Conservation (phyloP, 2,888 invertebrate species). For the Scaptomyza polygonia region DNA sequence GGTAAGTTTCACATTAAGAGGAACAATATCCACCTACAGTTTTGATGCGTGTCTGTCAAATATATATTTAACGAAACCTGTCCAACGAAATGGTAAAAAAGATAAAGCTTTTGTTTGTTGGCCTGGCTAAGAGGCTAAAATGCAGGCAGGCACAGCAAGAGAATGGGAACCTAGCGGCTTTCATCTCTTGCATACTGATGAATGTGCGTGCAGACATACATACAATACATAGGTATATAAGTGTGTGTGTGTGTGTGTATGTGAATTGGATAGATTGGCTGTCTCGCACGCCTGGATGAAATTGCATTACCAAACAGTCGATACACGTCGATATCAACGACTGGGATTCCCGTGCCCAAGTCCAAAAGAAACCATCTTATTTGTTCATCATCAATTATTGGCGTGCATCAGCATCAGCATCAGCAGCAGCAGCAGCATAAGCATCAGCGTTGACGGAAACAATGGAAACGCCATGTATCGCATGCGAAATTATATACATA, state of each 20-base stretch:
- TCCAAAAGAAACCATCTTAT: constrained; percentile 77
- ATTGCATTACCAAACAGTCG: constrained; percentile 73
- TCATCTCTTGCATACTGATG: constrained; percentile 76
- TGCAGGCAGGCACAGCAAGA: constrained; percentile 7
- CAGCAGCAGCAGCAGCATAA: constrained; percentile 35
- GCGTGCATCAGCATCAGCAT: constrained; percentile 66
- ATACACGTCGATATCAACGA: constrained; percentile 44
- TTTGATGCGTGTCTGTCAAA: constrained; percentile 46
- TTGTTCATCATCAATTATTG: constrained; percentile 81
- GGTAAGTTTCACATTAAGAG: constrained; percentile 10
- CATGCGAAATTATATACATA: constrained; percentile 39
- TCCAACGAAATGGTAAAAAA: constrained; percentile 61
- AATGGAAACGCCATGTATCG: constrained; percentile 69
- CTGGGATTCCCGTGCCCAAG: constrained; percentile 34
- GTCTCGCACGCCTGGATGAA: constrained; percentile 78
- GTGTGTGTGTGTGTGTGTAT: constrained; percentile 31
- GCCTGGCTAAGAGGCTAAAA: constrained; percentile 36
- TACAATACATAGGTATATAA: constrained; percentile 6
- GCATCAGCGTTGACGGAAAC: constrained; percentile 69
- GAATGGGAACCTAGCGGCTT: constrained; percentile 44
- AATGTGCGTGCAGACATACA: constrained; percentile 44
- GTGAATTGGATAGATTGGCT: constrained; percentile 77
- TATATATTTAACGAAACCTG: constrained; percentile 54
- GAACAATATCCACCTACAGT: constrained; percentile 44
- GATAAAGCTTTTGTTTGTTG: constrained; percentile 72